Percentiles rank a stretch among this genome's conserved stretches.
Evolutionary conservation across 1,140 invertebrate species (phyloP).

Genomic region (Formica exsecta): DNA sequence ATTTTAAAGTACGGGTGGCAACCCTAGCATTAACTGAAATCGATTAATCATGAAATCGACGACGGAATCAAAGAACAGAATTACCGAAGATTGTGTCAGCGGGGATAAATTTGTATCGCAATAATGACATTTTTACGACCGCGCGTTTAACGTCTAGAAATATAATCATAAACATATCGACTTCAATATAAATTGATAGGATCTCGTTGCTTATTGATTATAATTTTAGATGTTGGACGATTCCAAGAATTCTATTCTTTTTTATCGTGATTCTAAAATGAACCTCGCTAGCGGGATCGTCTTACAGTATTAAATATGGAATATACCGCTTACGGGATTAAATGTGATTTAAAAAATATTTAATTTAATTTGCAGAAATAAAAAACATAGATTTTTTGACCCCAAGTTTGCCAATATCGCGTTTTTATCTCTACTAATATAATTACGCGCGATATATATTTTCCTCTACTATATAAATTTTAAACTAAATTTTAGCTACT

Average conservation of each 20-base stretch:
- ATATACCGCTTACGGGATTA: not conserved
- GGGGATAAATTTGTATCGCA: constrained; percentile 26
- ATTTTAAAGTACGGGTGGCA: too few relatives aligned
- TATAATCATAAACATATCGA: not conserved
- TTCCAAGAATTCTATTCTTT: not conserved
- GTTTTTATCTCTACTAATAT: not conserved
- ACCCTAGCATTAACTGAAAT: not conserved
- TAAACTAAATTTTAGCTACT: not conserved
- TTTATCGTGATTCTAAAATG: constrained; percentile 9
- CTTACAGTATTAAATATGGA: not conserved
- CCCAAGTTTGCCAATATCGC: not conserved
- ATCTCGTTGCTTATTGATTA: constrained; percentile 11
- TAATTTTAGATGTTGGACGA: constrained; percentile 6
- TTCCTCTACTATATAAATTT: not conserved
- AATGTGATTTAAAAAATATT: not conserved
- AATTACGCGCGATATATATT: not conserved
- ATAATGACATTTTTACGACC: not conserved
- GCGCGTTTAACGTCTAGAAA: constrained; percentile 3
- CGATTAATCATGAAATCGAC: not conserved
- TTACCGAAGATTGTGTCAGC: constrained; percentile 18
- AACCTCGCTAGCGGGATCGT: not conserved
- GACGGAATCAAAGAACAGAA: not conserved
- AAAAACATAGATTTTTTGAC: not conserved
- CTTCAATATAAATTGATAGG: not conserved
- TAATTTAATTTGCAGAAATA: constrained; percentile 8